Base-by-base conservation (phyloP, 2,113 vertebrate species). In the Pelmatolapia mariae region DNA sequence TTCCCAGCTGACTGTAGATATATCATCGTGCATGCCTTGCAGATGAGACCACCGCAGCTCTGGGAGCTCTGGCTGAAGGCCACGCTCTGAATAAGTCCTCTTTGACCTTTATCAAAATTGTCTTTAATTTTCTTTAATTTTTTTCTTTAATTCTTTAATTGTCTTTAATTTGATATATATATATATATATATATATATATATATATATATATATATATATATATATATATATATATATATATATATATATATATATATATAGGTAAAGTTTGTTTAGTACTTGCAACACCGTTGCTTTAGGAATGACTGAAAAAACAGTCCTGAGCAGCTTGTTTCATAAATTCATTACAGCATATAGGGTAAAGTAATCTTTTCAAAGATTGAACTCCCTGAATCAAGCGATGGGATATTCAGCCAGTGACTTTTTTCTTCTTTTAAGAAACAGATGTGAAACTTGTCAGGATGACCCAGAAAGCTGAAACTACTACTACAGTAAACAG, bases 1-100 rank as follows among this genome's bases (percentile, higher is more conserved):
- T 63, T 84, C 63, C 86, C 86, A 87, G 84, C 86, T 89, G 82
- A 81, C 68, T 5, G 19, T 15, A 82, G 84, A 87, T 54, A 68
- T 85, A 92, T 95, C 91, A 90, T 86, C 52, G 31, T 87, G 85
- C 90, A 86, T 96, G 93, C 83, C 91, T 94, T 89, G 78, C 71
- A 80, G 31, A 93, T 95, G 93, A 95, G 85, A 89, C 89, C 87
- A 68, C 71, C 33, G 8, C 84, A 89, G 59, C 84, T 82, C 76
- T 86, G 80, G 54, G 88, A 87, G 63, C 80, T 45, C 90, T 93
- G 92, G 90, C 84, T 84, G 10, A 78, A 83, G 50, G 88, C 90
- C 94, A 87, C 7, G 2, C 5, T 81, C 82, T 87, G 87, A 93
- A 79, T 71, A 87, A 85, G 38, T 63, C 68, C 22, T 86, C 73